Conservation (phyloP, 2,113 vertebrate genomes). For the Neodontobutis hainanensis region DNA sequence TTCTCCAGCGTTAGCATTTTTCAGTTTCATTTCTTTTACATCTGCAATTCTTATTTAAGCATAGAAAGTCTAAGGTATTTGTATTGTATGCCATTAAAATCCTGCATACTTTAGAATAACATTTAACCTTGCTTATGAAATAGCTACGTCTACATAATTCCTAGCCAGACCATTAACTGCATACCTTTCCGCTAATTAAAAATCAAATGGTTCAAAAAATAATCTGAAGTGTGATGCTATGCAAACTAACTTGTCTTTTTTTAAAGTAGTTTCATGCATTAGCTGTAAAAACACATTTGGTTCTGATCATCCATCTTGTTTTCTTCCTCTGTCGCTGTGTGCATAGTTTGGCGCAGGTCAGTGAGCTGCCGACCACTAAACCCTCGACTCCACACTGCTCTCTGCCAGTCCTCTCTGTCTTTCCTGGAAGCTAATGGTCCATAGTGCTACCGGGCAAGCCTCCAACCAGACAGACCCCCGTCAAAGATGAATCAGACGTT, state of each 20-base stretch:
- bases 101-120: not conserved
- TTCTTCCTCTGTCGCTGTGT: slow-evolving; percentile 40
- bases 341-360: slow-evolving; percentile 59
- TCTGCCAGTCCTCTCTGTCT: slow-evolving; percentile 50
- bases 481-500: slow-evolving; percentile 13
- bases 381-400: slow-evolving; percentile 42
- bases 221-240: no score
- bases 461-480: slow-evolving; percentile 47
- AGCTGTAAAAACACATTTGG: slow-evolving; percentile 47
- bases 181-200: no score
- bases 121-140: no score
- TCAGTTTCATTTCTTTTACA: slow-evolving; percentile 18
- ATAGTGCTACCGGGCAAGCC: slow-evolving; percentile 30
- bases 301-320: slow-evolving; percentile 54
- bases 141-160: not conserved
- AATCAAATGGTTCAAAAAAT: no score
- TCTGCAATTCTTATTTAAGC: not conserved
- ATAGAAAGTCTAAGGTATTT: not conserved
- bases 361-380: slow-evolving; percentile 54
- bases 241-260: no score
- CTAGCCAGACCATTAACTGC: no score
- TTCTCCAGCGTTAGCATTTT: slow-evolving; percentile 11
- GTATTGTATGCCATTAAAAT: not conserved
- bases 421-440: slow-evolving; percentile 50
- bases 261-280: not conserved